phyloP scores from a whole-genome alignment of 2,888 invertebrate species.

The Drosophila phalerata region DNA sequence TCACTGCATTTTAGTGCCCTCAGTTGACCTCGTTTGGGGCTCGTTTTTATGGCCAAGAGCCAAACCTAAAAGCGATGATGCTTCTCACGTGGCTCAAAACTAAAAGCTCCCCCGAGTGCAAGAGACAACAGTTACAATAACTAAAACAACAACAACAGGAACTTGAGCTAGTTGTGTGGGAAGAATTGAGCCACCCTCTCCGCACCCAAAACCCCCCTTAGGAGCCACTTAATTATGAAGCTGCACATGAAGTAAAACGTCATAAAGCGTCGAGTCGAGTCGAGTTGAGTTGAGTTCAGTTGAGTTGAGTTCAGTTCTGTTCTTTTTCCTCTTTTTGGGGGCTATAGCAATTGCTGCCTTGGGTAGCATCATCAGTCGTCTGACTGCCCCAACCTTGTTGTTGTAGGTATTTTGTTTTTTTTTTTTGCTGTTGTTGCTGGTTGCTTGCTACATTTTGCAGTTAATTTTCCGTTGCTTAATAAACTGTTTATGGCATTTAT shows the following conservation, averaged over 20 bases:
- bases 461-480: conserved; percentile 84
- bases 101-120: conserved; percentile 77
- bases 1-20: conserved; percentile 74
- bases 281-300: background rate
- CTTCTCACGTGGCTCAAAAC: conserved; percentile 81
- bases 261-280: conserved; percentile 76
- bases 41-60: conserved; percentile 70
- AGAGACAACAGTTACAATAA: conserved; percentile 47
- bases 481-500: conserved; percentile 83
- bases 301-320: conserved; percentile 6
- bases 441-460: conserved; percentile 76
- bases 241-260: conserved; percentile 81
- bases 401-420: conserved; percentile 16
- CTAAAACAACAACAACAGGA: conserved; percentile 24
- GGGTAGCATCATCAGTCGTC: conserved; percentile 68
- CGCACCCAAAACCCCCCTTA: background rate
- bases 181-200: background rate
- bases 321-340: conserved; percentile 28
- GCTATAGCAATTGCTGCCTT: conserved; percentile 60
- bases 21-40: conserved; percentile 78
- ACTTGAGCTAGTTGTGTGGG: conserved; percentile 32
- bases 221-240: conserved; percentile 79
- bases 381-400: conserved; percentile 50
- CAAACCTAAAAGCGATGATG: conserved; percentile 69
- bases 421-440: conserved; percentile 17